Evolutionary conservation across 2,113 vertebrate species (phyloP), one percentile per base, ranked within the genome.

Genomic region (Channa maculata): DNA sequence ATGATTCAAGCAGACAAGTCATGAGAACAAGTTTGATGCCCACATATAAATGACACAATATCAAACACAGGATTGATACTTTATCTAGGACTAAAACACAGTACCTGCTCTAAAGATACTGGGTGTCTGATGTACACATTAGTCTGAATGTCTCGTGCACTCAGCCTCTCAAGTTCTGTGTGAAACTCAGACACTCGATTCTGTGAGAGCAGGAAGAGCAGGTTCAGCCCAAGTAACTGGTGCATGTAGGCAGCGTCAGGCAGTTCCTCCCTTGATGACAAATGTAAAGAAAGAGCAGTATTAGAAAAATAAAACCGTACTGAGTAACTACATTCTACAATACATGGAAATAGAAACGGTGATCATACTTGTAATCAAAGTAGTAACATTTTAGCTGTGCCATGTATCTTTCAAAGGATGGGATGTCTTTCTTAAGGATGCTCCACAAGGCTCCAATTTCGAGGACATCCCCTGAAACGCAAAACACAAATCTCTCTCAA

Each of bases 61-160:
- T 65, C 4, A 67, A 60, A 38, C 2, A 1, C 3, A 5, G n/a
- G 5, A 9, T 9, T 3, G n/a, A 7, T 13, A 5, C 1, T 59
- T 9, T 37, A 12, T 44, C 2, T 5, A 5, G 6, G 14, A 2
- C 12, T 45, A 57, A 71, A 57, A 1, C 37, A 36, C 12, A 65
- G 53, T 33, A 95, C 94, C 93, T 95, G 94, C 86, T 94, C 97
- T 5, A 98, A 91, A 12, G 97, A 98, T 38, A 98, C 97, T 0
- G 97, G 97, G 86, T 98, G 97, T n/a, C 94, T 93, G 92, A 98
- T 98, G 95, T 97, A 98, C 0, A 98, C 96, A 4, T 98, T 98
- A 54, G 93, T 96, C 91, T 98, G 97, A 82, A 98, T 97, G 43
- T 98, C 97, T 58, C 94, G 94, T 1, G 96, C 96, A 7, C 95